These are phyloP conservation scores for Emmelina monodactyla DNA, from an alignment of 2,888 invertebrate genomes.

Conservation along the genomic window DNA sequence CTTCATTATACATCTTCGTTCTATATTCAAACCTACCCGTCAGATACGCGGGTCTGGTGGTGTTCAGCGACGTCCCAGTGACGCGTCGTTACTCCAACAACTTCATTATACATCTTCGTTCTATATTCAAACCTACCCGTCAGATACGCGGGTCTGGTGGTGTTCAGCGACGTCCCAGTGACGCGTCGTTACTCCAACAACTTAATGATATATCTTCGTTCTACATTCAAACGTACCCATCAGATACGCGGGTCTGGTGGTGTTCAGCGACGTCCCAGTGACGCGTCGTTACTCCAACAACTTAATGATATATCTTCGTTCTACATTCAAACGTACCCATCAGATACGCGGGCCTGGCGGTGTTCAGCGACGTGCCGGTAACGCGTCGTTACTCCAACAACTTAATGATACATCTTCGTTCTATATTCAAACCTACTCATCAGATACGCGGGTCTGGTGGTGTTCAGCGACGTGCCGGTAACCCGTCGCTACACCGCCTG, in stretches of 20 bases:
- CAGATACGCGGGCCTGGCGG: slow-evolving; percentile 79
- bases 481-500: slow-evolving; percentile 73
- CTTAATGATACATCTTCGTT: too few species aligned
- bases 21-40: too few species aligned
- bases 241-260: slow-evolving; percentile 79
- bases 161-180: slow-evolving; percentile 88
- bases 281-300: slow-evolving; percentile 71
- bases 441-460: slow-evolving; percentile 79
- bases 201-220: too few species aligned
- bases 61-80: slow-evolving; percentile 88
- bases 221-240: too few species aligned
- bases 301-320: too few species aligned
- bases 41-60: slow-evolving; percentile 79
- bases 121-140: too few species aligned
- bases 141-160: slow-evolving; percentile 79
- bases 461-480: slow-evolving; percentile 88
- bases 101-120: too few species aligned
- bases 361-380: slow-evolving; percentile 88
- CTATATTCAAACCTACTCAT: too few species aligned
- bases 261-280: slow-evolving; percentile 88
- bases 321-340: too few species aligned
- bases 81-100: slow-evolving; percentile 71
- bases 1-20: too few species aligned
- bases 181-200: slow-evolving; percentile 71
- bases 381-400: slow-evolving; percentile 71